phyloP scores from a whole-genome alignment of 2,797 vertebrate species.

The Atherinosoma microstoma region DNA sequence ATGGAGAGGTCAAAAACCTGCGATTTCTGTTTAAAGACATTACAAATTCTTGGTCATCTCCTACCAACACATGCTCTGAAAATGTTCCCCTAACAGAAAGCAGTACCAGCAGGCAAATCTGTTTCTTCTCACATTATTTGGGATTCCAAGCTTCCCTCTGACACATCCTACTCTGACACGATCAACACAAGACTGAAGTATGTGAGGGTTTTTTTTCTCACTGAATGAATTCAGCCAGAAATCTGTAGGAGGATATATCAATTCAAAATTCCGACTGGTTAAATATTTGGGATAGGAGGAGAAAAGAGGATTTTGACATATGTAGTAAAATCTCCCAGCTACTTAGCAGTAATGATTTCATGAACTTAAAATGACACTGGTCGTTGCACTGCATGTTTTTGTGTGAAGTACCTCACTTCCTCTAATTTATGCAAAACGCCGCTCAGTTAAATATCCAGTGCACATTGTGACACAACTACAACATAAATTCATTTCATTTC shows the following conservation, averaged over 20 bases:
- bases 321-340: constrained; percentile 31
- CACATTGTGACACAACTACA: constrained; percentile 45
- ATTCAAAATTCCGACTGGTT: constrained; percentile 45
- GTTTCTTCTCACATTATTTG: constrained; percentile 67
- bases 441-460: constrained; percentile 35
- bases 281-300: constrained; percentile 40
- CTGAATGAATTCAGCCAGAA: constrained; percentile 44
- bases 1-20: background rate
- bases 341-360: constrained; percentile 37
- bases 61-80: constrained; percentile 48
- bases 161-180: constrained; percentile 65
- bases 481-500: constrained; percentile 52
- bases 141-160: constrained; percentile 66
- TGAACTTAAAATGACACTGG: constrained; percentile 41
- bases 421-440: constrained; percentile 51
- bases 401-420: constrained; percentile 19
- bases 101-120: constrained; percentile 50
- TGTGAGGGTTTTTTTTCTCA: constrained; percentile 69
- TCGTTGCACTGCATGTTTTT: constrained; percentile 33
- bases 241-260: constrained; percentile 51
- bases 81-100: constrained; percentile 56
- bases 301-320: constrained; percentile 27
- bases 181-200: constrained; percentile 62
- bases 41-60: constrained; percentile 42
- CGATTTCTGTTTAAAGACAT: constrained; percentile 12